phyloP scores from a whole-genome alignment of 2,888 invertebrate genomes.

The Cylloceria caligata region DNA sequence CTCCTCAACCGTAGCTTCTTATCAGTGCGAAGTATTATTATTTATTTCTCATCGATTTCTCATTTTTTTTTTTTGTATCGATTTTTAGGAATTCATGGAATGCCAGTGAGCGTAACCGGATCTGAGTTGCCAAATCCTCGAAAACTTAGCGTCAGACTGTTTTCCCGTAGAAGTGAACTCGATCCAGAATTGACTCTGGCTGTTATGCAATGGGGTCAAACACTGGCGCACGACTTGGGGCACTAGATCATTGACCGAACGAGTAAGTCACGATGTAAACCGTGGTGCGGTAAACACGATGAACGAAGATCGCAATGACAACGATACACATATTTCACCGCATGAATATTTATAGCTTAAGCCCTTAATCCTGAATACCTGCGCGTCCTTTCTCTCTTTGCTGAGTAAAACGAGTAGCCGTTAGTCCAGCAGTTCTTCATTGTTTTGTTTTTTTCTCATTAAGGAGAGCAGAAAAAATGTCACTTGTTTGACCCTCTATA shows the following conservation, averaged over 20 bases:
- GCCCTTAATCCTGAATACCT: neutral
- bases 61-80: too few species aligned
- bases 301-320: neutral
- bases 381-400: neutral
- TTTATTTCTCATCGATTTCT: slow-evolving; percentile 12
- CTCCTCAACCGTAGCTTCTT: too few species aligned
- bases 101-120: slow-evolving; percentile 80
- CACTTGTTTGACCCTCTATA: neutral
- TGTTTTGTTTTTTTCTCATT: neutral
- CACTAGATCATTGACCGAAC: slow-evolving; percentile 83
- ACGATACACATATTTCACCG: neutral
- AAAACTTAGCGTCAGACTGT: slow-evolving; percentile 79
- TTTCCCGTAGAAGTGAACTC: slow-evolving; percentile 78
- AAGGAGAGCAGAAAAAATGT: too few species aligned
- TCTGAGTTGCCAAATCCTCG: slow-evolving; percentile 81
- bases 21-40: too few species aligned
- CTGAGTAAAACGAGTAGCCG: slow-evolving; percentile 4
- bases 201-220: slow-evolving; percentile 88
- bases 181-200: slow-evolving; percentile 82
- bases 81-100: slow-evolving; percentile 79
- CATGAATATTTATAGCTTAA: neutral
- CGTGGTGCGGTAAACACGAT: neutral
- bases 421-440: slow-evolving; percentile 5
- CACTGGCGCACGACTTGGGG: slow-evolving; percentile 87
- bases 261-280: slow-evolving; percentile 79